Percentiles rank a stretch among this genome's conserved stretches.
These are phyloP conservation scores for Mus minutoides DNA, from an alignment of 2,797 vertebrate genomes.

Conservation along the genomic window DNA sequence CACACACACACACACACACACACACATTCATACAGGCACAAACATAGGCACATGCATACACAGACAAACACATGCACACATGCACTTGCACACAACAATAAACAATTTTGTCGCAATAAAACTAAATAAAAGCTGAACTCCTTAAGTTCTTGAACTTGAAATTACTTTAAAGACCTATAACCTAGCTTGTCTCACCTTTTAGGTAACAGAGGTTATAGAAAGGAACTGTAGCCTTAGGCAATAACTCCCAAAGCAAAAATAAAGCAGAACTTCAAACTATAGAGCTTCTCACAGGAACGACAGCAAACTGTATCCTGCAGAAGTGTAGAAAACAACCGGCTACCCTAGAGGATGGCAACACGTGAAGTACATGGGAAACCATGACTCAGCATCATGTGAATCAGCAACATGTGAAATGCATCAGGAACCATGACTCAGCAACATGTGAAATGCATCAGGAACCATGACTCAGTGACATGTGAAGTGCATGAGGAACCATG, in stretches of 20 bases:
- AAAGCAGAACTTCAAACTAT: neutral
- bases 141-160: neutral
- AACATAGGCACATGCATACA: too few relatives aligned
- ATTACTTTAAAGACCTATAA: neutral
- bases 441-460: too few relatives aligned
- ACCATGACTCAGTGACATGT: too few relatives aligned
- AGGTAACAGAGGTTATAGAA: conserved; percentile 14
- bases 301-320: neutral
- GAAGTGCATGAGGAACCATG: too few relatives aligned
- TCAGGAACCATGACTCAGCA: neutral
- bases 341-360: neutral
- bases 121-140: neutral
- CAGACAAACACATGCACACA: neutral
- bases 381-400: neutral
- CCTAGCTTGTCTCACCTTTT: neutral
- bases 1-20: too few relatives aligned
- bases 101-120: neutral
- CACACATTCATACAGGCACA: too few relatives aligned
- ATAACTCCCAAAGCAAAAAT: conserved; percentile 8
- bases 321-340: neutral
- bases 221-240: neutral
- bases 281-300: neutral
- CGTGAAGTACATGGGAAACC: neutral
- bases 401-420: neutral
- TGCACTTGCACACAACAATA: neutral